phyloP scores from a whole-genome alignment of 2,888 invertebrate species.

The Caenorhabditis zanzibari region DNA sequence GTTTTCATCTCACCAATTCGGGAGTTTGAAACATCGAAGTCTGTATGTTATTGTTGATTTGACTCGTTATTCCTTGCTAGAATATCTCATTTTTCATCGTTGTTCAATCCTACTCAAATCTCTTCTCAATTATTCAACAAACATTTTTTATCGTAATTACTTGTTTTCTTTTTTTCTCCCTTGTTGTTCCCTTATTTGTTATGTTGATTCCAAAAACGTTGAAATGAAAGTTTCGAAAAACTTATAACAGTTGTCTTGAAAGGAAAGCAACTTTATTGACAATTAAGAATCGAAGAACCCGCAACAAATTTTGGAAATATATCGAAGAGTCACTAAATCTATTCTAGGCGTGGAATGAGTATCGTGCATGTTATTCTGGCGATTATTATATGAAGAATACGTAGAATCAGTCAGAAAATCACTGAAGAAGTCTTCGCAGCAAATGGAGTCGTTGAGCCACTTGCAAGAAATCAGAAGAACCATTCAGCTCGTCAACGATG shows the following conservation, averaged over 20 bases:
- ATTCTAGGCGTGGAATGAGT: slow-evolving; percentile 35
- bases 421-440: slow-evolving; percentile 56
- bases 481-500: slow-evolving; percentile 64
- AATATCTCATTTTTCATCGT: slow-evolving; percentile 24
- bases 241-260: neutral
- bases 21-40: slow-evolving; percentile 6
- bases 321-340: slow-evolving; percentile 15
- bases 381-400: slow-evolving; percentile 43
- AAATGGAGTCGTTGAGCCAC: slow-evolving; percentile 58
- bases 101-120: slow-evolving; percentile 34
- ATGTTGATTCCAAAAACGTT: slow-evolving; percentile 46
- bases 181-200: slow-evolving; percentile 61
- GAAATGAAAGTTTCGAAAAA: slow-evolving; percentile 26
- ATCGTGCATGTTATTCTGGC: slow-evolving; percentile 49
- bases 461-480: slow-evolving; percentile 58
- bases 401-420: neutral
- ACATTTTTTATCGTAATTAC: slow-evolving; percentile 54
- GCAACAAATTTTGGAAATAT: slow-evolving; percentile 41
- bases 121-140: slow-evolving; percentile 20
- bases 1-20: slow-evolving; percentile 11
- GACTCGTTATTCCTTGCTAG: slow-evolving; percentile 57
- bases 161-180: slow-evolving; percentile 33
- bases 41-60: slow-evolving; percentile 67
- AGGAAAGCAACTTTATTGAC: slow-evolving; percentile 15
- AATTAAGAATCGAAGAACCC: slow-evolving; percentile 40